Percentiles rank a stretch among this genome's conserved stretches.
phyloP scores from a whole-genome alignment of 2,797 vertebrate species.

The Acanthurus lineatus region DNA sequence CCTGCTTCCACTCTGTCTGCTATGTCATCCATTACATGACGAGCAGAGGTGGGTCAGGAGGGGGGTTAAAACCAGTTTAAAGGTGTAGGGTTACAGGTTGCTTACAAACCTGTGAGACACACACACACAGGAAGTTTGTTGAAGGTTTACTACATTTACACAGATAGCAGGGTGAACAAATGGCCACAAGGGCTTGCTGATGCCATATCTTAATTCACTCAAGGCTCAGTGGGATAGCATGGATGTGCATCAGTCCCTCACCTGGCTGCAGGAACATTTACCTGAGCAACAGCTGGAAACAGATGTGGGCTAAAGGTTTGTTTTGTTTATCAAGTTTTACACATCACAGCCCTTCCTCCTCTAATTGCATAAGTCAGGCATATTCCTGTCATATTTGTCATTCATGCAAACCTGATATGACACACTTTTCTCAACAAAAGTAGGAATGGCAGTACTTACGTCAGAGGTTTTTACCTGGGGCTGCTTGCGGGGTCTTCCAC shows the following conservation, averaged over 20 bases:
- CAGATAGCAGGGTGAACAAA: constrained; percentile 49
- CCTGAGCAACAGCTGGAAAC: constrained; percentile 37
- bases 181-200: constrained; percentile 45
- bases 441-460: constrained; percentile 55
- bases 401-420: constrained; percentile 1
- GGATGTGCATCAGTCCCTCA: constrained; percentile 34
- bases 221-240: not conserved
- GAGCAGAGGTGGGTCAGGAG: constrained; percentile 48
- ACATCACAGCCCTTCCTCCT: not conserved
- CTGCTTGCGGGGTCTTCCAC: constrained; percentile 94
- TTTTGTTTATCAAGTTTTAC: not conserved
- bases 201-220: constrained; percentile 30
- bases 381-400: too few relatives aligned
- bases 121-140: constrained; percentile 66
- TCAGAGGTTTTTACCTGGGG: constrained; percentile 85
- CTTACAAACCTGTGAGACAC: constrained; percentile 60
- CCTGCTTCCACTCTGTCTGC: constrained; percentile 36
- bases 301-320: constrained; percentile 9
- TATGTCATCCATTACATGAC: constrained; percentile 66
- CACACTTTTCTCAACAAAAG: not conserved
- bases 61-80: constrained; percentile 78
- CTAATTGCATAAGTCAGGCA: not conserved
- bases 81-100: constrained; percentile 80
- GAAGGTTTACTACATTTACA: constrained; percentile 47
- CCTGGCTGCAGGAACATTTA: constrained; percentile 29